Percentiles rank a stretch among this genome's conserved stretches.
Evolutionary conservation across 2,113 vertebrate genomes (phyloP).

Genomic region (Myiozetetes cayanensis): DNA sequence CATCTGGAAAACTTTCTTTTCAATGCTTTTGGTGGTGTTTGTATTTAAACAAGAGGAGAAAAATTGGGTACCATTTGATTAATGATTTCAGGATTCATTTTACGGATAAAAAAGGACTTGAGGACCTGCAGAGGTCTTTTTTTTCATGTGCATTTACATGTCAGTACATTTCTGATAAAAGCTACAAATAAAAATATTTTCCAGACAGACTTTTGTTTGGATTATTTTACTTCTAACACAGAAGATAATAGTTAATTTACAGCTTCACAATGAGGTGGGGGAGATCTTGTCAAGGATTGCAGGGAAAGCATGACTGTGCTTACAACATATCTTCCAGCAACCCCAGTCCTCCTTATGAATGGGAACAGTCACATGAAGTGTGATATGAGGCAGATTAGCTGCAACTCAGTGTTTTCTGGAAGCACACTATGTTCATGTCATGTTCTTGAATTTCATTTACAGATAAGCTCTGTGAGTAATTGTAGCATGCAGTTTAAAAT

Average conservation of each 20-base stretch:
- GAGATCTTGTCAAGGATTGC: neutral
- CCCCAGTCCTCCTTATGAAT: constrained; percentile 7
- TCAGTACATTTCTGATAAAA: neutral
- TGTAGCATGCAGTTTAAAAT: constrained; percentile 53
- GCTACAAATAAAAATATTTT: neutral
- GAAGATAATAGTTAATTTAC: neutral
- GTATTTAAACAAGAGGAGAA: neutral
- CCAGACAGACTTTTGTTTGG: neutral
- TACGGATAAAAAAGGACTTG: neutral
- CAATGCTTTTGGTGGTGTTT: neutral
- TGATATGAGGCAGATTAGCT: constrained; percentile 25
- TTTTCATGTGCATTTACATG: neutral
- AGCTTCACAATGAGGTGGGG: neutral
- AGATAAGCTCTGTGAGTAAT: constrained; percentile 75
- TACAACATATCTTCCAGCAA: neutral
- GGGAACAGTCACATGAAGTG: constrained; percentile 34
- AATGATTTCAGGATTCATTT: neutral
- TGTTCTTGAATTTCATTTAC: constrained; percentile 70
- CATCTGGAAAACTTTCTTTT: neutral
- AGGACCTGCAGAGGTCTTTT: neutral
- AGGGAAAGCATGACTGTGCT: neutral
- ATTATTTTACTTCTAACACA: neutral
- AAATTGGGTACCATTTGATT: neutral
- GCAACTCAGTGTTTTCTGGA: constrained; percentile 5
- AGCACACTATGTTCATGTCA: constrained; percentile 61